These are phyloP conservation scores for Scrobipalpa costella DNA, from an alignment of 2,888 invertebrate genomes.

Conservation along the genomic window DNA sequence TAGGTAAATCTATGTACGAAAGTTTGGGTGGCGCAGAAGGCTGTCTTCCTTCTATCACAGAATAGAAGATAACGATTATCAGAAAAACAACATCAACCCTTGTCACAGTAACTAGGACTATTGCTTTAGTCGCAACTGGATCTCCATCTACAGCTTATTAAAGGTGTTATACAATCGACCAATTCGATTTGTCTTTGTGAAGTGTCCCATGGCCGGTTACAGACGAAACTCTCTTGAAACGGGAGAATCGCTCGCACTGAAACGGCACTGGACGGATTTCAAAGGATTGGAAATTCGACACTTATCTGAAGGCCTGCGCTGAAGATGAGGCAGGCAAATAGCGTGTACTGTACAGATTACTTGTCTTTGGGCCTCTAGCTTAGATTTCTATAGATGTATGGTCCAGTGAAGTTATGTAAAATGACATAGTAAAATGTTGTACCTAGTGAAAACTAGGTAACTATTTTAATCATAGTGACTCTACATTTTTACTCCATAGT, in stretches of 20 bases:
- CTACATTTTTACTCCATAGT: too few species aligned
- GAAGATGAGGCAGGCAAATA: slow-evolving; percentile 1
- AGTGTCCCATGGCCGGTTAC: slow-evolving; percentile 6
- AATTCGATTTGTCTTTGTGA: slow-evolving; percentile 3
- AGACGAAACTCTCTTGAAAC: slow-evolving; percentile 2
- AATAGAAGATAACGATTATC: too few species aligned
- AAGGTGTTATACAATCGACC: slow-evolving; percentile 8
- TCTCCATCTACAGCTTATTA: background rate
- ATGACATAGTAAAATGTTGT: too few species aligned
- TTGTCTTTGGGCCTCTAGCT: background rate
- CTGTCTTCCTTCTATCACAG: too few species aligned
- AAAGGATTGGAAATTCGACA: slow-evolving; percentile 9
- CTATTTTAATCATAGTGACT: too few species aligned
- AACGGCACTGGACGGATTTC: slow-evolving; percentile 1
- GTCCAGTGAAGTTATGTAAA: too few species aligned
- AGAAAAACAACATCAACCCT: too few species aligned
- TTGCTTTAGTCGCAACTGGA: too few species aligned
- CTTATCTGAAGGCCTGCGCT: slow-evolving; percentile 6
- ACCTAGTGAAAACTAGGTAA: too few species aligned
- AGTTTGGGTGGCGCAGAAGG: too few species aligned
- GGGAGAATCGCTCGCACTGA: background rate
- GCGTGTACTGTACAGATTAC: background rate
- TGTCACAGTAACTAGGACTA: too few species aligned
- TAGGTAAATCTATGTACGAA: too few species aligned
- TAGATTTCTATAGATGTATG: background rate